phyloP scores from a whole-genome alignment of 1,140 invertebrate genomes.

The Drosophila nasuta region DNA sequence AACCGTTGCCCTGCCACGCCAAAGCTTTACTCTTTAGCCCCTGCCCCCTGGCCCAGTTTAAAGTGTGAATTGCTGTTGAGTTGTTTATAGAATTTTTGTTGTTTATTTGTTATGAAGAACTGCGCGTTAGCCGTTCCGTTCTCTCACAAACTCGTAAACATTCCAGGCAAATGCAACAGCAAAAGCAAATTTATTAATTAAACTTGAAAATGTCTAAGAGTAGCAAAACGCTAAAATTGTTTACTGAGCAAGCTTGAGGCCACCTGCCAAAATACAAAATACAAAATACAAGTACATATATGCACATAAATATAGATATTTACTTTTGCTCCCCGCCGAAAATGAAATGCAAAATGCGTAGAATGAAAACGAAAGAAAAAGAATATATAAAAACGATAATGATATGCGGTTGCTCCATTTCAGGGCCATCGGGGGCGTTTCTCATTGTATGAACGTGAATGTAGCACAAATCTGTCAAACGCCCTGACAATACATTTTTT shows the following conservation, averaged over 20 bases:
- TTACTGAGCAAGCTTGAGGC: conserved; percentile 53
- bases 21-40: background rate
- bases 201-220: conserved; percentile 44
- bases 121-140: conserved; percentile 55
- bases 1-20: conserved; percentile 20
- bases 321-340: conserved; percentile 41
- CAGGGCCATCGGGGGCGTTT: conserved; percentile 64
- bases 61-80: conserved; percentile 49
- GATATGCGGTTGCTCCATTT: conserved; percentile 43
- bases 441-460: conserved; percentile 17
- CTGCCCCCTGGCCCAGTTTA: conserved; percentile 6
- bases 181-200: conserved; percentile 67
- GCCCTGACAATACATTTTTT: conserved; percentile 11
- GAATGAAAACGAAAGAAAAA: conserved; percentile 48
- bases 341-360: conserved; percentile 23
- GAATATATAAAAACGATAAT: conserved; percentile 6
- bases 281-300: conserved; percentile 13
- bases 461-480: conserved; percentile 57
- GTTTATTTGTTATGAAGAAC: conserved; percentile 51
- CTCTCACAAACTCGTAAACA: conserved; percentile 47
- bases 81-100: conserved; percentile 44
- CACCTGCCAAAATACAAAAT: conserved; percentile 70
- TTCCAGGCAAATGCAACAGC: conserved; percentile 23
- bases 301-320: conserved; percentile 35
- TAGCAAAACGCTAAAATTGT: conserved; percentile 56